phyloP scores from a whole-genome alignment of 1,140 invertebrate genomes.

The Hyles vespertilio region DNA sequence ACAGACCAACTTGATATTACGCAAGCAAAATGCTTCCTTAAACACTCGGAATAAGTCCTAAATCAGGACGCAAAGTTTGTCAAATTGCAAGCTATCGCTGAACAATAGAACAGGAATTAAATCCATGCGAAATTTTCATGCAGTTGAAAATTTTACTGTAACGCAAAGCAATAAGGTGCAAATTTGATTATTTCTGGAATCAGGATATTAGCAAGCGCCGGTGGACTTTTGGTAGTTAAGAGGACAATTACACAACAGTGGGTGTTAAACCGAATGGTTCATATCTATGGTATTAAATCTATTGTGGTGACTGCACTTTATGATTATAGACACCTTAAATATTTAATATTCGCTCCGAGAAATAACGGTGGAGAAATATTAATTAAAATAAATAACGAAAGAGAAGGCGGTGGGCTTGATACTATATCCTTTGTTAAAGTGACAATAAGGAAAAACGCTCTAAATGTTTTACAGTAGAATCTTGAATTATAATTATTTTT shows the following conservation, averaged over 20 bases:
- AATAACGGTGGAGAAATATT: too few species aligned
- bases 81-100: conserved; percentile 2
- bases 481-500: too few species aligned
- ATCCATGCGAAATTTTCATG: conserved; percentile 3
- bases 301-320: background rate
- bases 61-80: background rate
- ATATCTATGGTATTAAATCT: conserved; percentile 4
- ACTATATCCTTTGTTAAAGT: too few species aligned
- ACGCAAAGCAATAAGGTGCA: background rate
- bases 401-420: too few species aligned
- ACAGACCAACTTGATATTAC: background rate
- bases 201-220: background rate
- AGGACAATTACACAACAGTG: conserved; percentile 9
- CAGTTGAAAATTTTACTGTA: background rate
- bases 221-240: background rate
- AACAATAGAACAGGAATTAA: conserved; percentile 4
- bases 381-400: too few species aligned
- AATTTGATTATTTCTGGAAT: background rate
- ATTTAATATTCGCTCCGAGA: too few species aligned
- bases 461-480: too few species aligned
- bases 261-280: background rate
- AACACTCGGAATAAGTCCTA: background rate
- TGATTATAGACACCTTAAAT: too few species aligned
- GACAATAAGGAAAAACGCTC: too few species aligned
- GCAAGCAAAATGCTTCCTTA: background rate